Base-by-base conservation (phyloP, 92 coral and sea anemone genomes). In the Epizoanthus scotinus region DNA sequence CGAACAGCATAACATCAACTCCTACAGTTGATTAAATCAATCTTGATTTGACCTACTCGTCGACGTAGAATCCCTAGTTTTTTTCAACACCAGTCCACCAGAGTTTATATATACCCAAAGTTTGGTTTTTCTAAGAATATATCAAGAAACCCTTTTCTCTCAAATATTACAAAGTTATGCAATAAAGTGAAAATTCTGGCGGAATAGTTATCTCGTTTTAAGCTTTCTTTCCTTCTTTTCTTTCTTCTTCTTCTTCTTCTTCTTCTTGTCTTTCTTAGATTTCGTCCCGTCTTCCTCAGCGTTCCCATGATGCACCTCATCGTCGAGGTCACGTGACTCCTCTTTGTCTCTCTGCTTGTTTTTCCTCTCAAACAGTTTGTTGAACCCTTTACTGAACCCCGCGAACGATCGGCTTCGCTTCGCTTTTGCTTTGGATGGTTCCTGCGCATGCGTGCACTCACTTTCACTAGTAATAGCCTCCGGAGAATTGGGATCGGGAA, bases 381-480 rank as follows among this genome's bases (percentile, higher is more conserved):
- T 58, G 31, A 92, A 53, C 6, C 90, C 87, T 9, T 89, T 75
- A 22, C 56, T 75, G 52, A 75, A 83, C 25, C 88, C 73, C 40
- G 89, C 83, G 20, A 92, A 82, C 15, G 97, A 92, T 38, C 85
- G 91, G 71, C 78, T 83, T 15, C 88, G 83, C 67, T 92, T 92
- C 0, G 85, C 91, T 59, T 85, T 83, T 3, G 69, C 68, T 75
- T 14, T 64, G 21, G 10, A 34, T 5, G 70, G 24, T 0, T 8
- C 70, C 44, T 59, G 81, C 17, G 81, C 49, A 2, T 59, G 67
- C 81, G 57, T 66, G 12, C 52, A 34, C 19, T 73, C 67, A 34
- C 34, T 40, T 29, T 38, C 81, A 14, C 8, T 63, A 75, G 81
- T 38, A 38, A 34, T 58, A 14, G 52, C 2, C 81, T 59, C 68